These are phyloP conservation scores for Meteorus cinctellus DNA, from an alignment of 2,888 invertebrate genomes.

Conservation along the genomic window DNA sequence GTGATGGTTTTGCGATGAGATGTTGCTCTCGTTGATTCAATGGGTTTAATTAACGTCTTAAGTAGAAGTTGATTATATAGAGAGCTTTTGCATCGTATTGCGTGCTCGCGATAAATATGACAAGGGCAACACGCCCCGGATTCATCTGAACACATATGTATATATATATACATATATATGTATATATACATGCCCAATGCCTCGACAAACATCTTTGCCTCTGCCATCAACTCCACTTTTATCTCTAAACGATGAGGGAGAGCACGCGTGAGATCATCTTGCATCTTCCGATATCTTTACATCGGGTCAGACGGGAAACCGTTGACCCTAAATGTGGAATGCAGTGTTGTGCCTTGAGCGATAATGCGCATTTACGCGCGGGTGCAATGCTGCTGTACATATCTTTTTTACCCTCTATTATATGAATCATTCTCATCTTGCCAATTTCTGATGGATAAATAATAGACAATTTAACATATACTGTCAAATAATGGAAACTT, in stretches of 20 bases:
- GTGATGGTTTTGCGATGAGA: slow-evolving; percentile 35
- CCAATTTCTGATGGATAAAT: too few species aligned
- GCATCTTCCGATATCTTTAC: slow-evolving; percentile 28
- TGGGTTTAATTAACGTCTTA: slow-evolving; percentile 56
- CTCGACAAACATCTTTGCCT: too few species aligned
- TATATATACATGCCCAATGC: not conserved
- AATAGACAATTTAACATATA: too few species aligned
- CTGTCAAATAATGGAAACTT: not conserved
- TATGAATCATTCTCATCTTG: too few species aligned
- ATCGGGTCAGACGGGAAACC: slow-evolving; percentile 53
- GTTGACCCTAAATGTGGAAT: slow-evolving; percentile 51
- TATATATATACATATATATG: not conserved
- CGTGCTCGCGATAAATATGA: slow-evolving; percentile 51
- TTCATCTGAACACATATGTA: slow-evolving; percentile 40
- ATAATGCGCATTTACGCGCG: slow-evolving; percentile 54
- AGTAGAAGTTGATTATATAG: slow-evolving; percentile 56
- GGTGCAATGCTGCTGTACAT: slow-evolving; percentile 60
- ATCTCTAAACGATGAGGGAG: slow-evolving; percentile 26
- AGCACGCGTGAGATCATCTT: slow-evolving; percentile 47
- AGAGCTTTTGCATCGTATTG: slow-evolving; percentile 46
- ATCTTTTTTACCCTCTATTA: slow-evolving; percentile 5
- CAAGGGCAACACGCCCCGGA: slow-evolving; percentile 51
- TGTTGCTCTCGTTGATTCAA: slow-evolving; percentile 49
- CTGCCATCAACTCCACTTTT: slow-evolving; percentile 1
- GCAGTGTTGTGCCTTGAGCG: slow-evolving; percentile 53